Base-by-base conservation (phyloP, 2,888 invertebrate species). In the Elegia similella region DNA sequence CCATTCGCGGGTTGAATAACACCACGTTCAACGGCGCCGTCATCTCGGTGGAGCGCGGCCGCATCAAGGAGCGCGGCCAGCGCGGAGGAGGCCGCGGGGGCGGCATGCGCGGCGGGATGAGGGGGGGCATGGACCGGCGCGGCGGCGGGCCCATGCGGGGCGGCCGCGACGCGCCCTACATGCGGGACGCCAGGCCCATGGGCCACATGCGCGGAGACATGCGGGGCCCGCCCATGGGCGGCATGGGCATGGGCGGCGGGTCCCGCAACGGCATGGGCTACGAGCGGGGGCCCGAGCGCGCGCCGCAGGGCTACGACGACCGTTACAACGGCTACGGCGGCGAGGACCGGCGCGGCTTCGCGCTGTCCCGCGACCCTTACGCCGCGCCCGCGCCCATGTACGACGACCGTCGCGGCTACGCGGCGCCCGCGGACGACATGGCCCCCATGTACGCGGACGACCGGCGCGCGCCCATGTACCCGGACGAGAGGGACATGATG, bases 1-100 rank as follows among this genome's bases (percentile, higher is more conserved):
- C 98, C 0, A 96, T 97, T 68, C 93, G 95, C 63, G 95, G 94
- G 32, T 86, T 98, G 32, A 95, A 98, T 82, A 96, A 96, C 70
- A 92, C 94, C 0, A 94, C 94, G 52, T 97, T 98, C 81, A 96
- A 96, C 86, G 97, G 97, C 23, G 95, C 95, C 55, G 93, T 94
- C 61, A 96, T 98, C 68, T 95, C 96, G 60, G 98, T 98, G 3
- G 97, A 98, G 81, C 94, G 95, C 65, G 96, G 96, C 0, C 93
- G 96, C 44, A 95, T 95, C 54, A 96, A 96, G 81, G 95, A 95
- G 60, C 93, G 94, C 48, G 93, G 93, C 0, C 87, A 91, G 59
- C 92, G 93, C 50, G 90, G 90, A 12, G 92, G 92, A 13, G 89
- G 92, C 7, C 86, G 87, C 3, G 84, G 86, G 1, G 88, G 80